Conservation (phyloP, 2,113 vertebrate genomes). For the Edolisoma coerulescens region DNA sequence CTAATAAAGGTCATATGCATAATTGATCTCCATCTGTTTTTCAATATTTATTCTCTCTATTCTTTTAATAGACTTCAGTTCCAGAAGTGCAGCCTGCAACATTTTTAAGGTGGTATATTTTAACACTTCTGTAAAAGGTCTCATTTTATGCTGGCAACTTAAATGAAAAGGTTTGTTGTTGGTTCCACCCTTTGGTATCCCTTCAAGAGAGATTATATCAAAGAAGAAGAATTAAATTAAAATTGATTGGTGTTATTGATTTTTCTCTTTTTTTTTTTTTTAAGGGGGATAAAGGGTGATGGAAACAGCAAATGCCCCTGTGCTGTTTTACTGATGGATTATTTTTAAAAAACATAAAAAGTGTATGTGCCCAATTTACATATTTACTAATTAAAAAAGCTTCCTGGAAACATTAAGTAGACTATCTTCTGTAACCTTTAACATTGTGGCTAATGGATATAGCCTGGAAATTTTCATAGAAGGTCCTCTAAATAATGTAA, state of each 20-base stretch:
- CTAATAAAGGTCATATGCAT: constrained; percentile 32
- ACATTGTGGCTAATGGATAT: constrained; percentile 82
- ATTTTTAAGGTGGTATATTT: constrained; percentile 38
- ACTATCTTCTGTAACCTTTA: constrained; percentile 82
- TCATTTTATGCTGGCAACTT: neutral
- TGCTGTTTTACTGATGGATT: constrained; percentile 47
- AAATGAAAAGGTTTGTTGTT: constrained; percentile 1
- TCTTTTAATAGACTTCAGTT: constrained; percentile 15
- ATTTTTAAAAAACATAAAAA: constrained; percentile 67
- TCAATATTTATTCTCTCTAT: constrained; percentile 37
- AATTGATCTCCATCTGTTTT: constrained; percentile 30
- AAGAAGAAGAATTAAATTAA: constrained; percentile 64
- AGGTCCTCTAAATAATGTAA: constrained; percentile 85
- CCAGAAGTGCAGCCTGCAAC: neutral
- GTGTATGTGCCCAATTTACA: constrained; percentile 76
- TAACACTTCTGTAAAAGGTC: neutral
- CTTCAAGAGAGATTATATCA: constrained; percentile 64
- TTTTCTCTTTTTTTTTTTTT: neutral
- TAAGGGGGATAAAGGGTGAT: neutral
- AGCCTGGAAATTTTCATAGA: constrained; percentile 78
- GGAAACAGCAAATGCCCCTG: constrained; percentile 18
- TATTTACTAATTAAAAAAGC: constrained; percentile 84
- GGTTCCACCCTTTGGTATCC: constrained; percentile 47
- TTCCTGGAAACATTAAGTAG: constrained; percentile 79
- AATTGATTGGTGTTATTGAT: constrained; percentile 56